phyloP scores from a whole-genome alignment of 64 coral and sea anemone species.

The Montipora efflorescens region DNA sequence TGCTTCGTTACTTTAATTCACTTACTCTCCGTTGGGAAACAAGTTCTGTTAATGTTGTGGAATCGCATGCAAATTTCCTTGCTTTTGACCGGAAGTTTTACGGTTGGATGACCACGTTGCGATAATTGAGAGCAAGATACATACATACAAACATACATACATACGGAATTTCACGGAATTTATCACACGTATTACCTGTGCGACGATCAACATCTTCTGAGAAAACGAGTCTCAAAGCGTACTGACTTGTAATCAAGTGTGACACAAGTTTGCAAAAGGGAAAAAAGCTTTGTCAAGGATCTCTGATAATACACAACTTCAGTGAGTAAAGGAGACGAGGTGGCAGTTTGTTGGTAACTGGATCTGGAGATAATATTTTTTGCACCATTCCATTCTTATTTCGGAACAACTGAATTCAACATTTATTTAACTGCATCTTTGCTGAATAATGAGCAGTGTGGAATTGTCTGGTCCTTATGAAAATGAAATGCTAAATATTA shows the following conservation, averaged over 20 bases:
- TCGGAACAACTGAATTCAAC: background rate
- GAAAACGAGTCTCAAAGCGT: background rate
- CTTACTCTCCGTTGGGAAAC: background rate
- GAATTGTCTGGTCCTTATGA: slow-evolving; percentile 5
- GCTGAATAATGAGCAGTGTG: background rate
- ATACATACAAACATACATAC: background rate
- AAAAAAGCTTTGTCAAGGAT: background rate
- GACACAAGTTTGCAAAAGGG: background rate
- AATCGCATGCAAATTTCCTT: background rate
- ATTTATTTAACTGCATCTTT: background rate
- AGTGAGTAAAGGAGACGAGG: background rate
- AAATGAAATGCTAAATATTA: slow-evolving; percentile 11
- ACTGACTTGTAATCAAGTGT: slow-evolving; percentile 1
- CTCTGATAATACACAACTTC: background rate
- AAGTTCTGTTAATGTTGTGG: background rate
- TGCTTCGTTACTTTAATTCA: background rate
- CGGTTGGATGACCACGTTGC: slow-evolving; percentile 19
- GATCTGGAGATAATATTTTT: background rate
- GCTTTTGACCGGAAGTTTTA: slow-evolving; percentile 9
- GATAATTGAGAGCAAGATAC: background rate
- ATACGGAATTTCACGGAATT: slow-evolving; percentile 10
- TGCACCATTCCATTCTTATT: background rate
- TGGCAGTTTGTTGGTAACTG: background rate
- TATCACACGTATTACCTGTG: background rate
- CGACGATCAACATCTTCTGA: slow-evolving; percentile 12